Evolutionary conservation across 2,113 vertebrate species (phyloP), one percentile per base, ranked within the genome.

Genomic region (Cyprinodon variegatus): DNA sequence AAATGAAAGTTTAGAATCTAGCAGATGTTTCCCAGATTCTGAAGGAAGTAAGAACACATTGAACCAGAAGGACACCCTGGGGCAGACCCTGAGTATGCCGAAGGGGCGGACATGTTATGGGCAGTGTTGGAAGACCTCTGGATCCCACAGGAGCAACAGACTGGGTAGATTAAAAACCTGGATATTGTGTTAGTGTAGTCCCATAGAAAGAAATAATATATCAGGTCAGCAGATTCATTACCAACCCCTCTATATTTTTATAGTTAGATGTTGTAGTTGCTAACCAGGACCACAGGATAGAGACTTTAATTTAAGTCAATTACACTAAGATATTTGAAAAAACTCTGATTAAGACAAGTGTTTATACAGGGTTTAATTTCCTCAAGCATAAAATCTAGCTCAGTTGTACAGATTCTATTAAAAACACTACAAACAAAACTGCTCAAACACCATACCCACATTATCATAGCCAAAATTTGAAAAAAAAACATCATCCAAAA

Each of bases 61-160:
- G 61, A 48, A 53, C 3, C 1, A 29, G 45, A 79, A n/a, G 46
- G 41, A 80, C 69, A 75, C 74, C 77, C 75, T 41, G 65, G 70
- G 75, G 74, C 83, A 66, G 77, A 81, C 62, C 66, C 60, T 74
- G 64, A 77, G 81, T 61, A 81, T 45, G 75, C 62, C 61, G 64
- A 81, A 77, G 66, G 81, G 83, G 65, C 50, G n/a, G 59, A 86
- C 63, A 63, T 65, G 0, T 63, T 77, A 15, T 3, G n/a, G 63
- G 59, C 76, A 70, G 66, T 0, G 5, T 61, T 67, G 76, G 61
- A 77, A 75, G 0, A 41, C 76, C 73, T 76, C 43, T 0, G 76
- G 73, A 76, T 70, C 75, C 43, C 81, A 71, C 68, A 73, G 60
- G 76, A 73, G 83, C 61, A 65, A 72, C 4, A 61, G 72, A 60